Percentiles rank a stretch among this genome's conserved stretches.
phyloP scores from a whole-genome alignment of 35 echinoderm and acorn worm genomes.

The Anneissia japonica region DNA sequence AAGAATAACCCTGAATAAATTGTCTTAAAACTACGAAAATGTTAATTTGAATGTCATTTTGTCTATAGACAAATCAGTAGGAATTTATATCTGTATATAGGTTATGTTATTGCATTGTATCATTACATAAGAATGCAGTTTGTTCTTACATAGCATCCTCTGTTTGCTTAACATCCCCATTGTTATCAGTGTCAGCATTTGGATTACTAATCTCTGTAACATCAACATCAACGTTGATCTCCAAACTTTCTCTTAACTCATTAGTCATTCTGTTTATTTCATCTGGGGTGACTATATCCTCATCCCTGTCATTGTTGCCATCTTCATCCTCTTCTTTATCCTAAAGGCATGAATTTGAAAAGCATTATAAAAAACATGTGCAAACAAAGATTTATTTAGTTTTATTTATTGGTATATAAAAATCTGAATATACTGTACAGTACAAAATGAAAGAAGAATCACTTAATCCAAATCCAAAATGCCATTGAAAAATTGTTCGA shows the following conservation, averaged over 20 bases:
- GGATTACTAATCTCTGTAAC: background rate
- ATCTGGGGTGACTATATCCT: background rate
- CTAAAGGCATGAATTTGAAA: background rate
- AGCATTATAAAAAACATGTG: background rate
- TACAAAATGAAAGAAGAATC: background rate
- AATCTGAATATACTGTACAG: background rate
- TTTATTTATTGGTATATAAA: background rate
- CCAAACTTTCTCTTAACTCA: background rate
- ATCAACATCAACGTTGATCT: background rate
- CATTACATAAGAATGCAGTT: background rate
- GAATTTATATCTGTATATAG: background rate
- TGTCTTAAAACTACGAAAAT: no score
- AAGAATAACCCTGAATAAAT: no score
- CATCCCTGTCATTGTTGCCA: background rate
- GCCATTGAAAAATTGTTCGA: no score
- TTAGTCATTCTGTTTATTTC: slow-evolving; percentile 7
- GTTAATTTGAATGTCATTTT: background rate
- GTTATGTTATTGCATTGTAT: background rate
- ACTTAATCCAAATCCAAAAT: no score
- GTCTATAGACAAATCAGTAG: background rate
- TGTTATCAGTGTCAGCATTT: background rate
- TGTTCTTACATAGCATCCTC: slow-evolving; percentile 8
- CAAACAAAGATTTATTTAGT: background rate
- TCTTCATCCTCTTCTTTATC: background rate
- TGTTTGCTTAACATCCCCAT: background rate